phyloP scores from a whole-genome alignment of 2,113 vertebrate species.

The Scolopax mira region DNA sequence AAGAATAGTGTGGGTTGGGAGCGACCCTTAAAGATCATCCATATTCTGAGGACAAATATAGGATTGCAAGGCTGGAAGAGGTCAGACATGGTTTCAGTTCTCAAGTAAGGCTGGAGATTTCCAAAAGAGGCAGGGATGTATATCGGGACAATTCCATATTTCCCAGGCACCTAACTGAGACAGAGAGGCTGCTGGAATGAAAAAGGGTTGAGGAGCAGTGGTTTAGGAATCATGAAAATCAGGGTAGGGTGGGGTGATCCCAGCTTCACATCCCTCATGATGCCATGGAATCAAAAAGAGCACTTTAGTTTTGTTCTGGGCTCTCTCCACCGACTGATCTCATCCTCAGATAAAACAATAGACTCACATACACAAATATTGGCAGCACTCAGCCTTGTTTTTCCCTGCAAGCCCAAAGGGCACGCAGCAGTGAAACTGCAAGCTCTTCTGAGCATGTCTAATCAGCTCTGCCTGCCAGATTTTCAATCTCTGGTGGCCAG shows the following conservation, averaged over 20 bases:
- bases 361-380: neutral
- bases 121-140: neutral
- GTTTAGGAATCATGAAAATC: neutral
- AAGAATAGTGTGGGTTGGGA: neutral
- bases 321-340: neutral
- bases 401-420: slow-evolving; percentile 2
- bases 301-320: neutral
- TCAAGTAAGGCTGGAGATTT: neutral
- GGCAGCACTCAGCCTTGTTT: slow-evolving; percentile 29
- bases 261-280: neutral
- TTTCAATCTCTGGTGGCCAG: neutral
- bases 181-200: neutral
- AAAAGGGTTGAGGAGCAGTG: neutral
- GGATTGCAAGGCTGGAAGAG: neutral
- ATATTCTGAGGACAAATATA: neutral
- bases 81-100: neutral
- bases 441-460: slow-evolving; percentile 47
- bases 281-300: neutral
- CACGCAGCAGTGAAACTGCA: neutral
- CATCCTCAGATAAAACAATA: neutral
- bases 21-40: neutral
- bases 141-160: neutral
- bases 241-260: neutral
- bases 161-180: neutral
- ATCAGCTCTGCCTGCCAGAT: slow-evolving; percentile 20